Base-by-base conservation (phyloP, 2,797 vertebrate genomes). In the Enteromius treurensis region DNA sequence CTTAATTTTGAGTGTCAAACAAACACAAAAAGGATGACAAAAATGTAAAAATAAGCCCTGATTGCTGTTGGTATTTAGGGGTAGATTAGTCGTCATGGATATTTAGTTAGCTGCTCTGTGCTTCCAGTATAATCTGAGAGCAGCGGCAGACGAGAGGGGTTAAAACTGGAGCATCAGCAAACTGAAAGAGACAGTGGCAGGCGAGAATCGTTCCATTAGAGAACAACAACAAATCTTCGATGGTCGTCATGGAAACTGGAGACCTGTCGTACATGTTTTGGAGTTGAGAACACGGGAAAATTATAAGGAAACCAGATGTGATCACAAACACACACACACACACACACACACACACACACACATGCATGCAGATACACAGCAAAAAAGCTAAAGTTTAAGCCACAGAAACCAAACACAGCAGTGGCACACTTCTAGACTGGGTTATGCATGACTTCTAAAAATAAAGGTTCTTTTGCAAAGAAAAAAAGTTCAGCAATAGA, bases 211-310 rank as follows among this genome's bases (percentile, higher is more conserved):
- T 77, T 74, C 10, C 49, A 68, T 77, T 84, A 23, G 71, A 84
- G 77, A 87, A 83, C 73, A 55, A 84, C 79, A 86, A 81, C 84
- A 79, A 82, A 83, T 86, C 71, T 84, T 82, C 67, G n/a, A 82
- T 40, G 49, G 88, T 89, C 14, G 85, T 80, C 86, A 88, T 89
- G 86, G 88, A 85, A 89, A 89, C 88, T 89, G 75, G 64, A 86
- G 86, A 86, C 81, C 83, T 64, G 45, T 86, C 29, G 45, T 87
- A 77, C 47, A 47, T 80, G 77, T 83, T 53, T 84, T 62, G 15
- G 40, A 86, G 76, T 80, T 80, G 69, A 77, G 65, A 83, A 67
- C 78, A 70, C 84, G 70, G 62, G 23, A 78, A 53, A 79, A 79
- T 62, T 83, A 62, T 80, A 86, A 82, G 73, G 58, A 80, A 82